A percentile compares a stretch with the other conserved stretches of the same genome.
phyloP scores from a whole-genome alignment of 2,113 vertebrate genomes.

The Peromyscus leucopus region DNA sequence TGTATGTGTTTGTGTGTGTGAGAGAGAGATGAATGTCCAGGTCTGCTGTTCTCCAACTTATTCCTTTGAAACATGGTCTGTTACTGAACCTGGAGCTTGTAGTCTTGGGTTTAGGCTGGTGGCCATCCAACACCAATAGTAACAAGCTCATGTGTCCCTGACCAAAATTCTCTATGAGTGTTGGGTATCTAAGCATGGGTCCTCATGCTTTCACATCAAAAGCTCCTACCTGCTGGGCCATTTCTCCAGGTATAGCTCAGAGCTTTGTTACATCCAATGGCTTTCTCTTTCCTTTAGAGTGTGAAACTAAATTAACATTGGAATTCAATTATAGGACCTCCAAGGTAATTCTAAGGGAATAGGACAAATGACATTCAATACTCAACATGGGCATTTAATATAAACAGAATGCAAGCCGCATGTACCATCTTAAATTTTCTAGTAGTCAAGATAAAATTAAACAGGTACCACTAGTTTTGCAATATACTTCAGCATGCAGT shows the following conservation, averaged over 20 bases:
- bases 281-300: not conserved
- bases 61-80: not conserved
- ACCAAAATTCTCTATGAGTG: not conserved
- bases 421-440: not conserved
- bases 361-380: not conserved
- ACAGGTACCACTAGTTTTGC: not conserved
- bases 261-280: not conserved
- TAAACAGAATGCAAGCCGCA: not conserved
- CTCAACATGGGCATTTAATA: not conserved
- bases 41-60: not conserved
- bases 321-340: not conserved
- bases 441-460: not conserved
- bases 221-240: no score
- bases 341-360: not conserved
- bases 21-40: not conserved
- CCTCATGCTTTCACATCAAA: not conserved
- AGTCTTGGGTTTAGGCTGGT: not conserved
- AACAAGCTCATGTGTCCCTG: not conserved
- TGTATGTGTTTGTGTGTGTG: not conserved
- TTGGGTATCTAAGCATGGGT: not conserved
- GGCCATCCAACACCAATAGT: not conserved
- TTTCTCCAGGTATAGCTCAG: not conserved
- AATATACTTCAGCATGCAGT: not conserved
- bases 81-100: not conserved
- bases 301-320: not conserved